Evolutionary conservation across 2,113 vertebrate species (phyloP), one percentile per base, ranked within the genome.

Genomic region (Labeo catla): DNA sequence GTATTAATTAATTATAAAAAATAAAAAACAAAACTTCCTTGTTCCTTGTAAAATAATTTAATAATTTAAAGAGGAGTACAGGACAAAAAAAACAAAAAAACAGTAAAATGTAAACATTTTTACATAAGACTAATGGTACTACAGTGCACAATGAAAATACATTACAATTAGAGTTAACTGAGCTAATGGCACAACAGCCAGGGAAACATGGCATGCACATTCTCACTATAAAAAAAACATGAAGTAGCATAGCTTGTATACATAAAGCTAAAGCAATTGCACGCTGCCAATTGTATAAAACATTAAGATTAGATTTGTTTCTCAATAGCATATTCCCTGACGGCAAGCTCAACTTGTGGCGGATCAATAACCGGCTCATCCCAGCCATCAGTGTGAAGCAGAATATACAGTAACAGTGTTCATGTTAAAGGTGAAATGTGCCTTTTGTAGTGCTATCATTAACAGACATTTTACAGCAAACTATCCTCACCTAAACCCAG

Each of bases 11-110:
- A 50, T 50, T 49, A 36, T 21, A 10, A 8, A 49, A 47, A 49
- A 47, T n/a, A 3, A 81, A 81, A 15, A 28, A 36, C 15, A 45
- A 8, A 4, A 50, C 8, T 8, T 15, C 50, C n/a, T 3, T 36
- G 34, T 61, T 54, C 43, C 7, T 61, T 82, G 54, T 83, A 86
- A 87, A 88, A 88, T 90, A 89, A 89, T 89, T 90, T 90, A 89
- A 86, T 90, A 89, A 90, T 87, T 89, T 90, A 89, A 84, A n/a
- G 63, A 61, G 76, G 45, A 54, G 70, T 84, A 76, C 86, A 81
- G 47, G 1, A 34, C 12, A 34, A 28, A 50, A 13, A 47, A 50
- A 74, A 70, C 47, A 73, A 84, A 49, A 88, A 79, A 49, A 90
- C 73, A 77, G 28, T 52, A 57, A 81, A 79, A 81, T 81, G 76